These are phyloP conservation scores for Drosophila lini DNA, from an alignment of 1,140 invertebrate species.

Conservation along the genomic window DNA sequence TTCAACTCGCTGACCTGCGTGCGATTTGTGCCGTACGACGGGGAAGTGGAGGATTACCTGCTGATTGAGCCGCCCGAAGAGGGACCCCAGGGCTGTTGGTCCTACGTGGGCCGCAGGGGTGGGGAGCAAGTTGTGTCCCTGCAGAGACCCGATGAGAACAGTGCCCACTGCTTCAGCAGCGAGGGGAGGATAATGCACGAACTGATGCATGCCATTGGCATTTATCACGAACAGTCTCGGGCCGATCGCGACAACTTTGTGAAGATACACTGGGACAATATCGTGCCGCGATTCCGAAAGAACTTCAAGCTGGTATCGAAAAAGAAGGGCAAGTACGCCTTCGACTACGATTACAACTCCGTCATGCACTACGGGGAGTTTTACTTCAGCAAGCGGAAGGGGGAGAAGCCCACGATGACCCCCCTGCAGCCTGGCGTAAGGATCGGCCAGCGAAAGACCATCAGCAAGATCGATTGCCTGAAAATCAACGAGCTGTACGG, in stretches of 20 bases:
- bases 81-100: constrained; percentile 91
- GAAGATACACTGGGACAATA: constrained; percentile 90
- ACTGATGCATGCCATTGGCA: constrained; percentile 93
- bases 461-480: constrained; percentile 89
- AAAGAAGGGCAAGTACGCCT: constrained; percentile 88
- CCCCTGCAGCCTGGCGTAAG: constrained; percentile 84
- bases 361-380: constrained; percentile 90
- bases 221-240: constrained; percentile 94
- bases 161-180: constrained; percentile 87
- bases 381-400: constrained; percentile 85
- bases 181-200: constrained; percentile 93
- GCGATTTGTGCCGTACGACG: constrained; percentile 87
- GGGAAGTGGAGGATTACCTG: constrained; percentile 89
- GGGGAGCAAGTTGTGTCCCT: constrained; percentile 83
- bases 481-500: constrained; percentile 90
- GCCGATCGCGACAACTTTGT: constrained; percentile 92
- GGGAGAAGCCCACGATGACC: constrained; percentile 85
- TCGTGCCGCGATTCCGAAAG: constrained; percentile 87
- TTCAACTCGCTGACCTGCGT: constrained; percentile 91
- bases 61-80: constrained; percentile 88
- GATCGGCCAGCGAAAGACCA: constrained; percentile 88
- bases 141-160: constrained; percentile 87
- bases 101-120: constrained; percentile 89
- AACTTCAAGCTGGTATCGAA: constrained; percentile 89
- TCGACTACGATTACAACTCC: constrained; percentile 89